Base-by-base conservation (phyloP, 2,113 vertebrate genomes). In the Glaucomys volans region DNA sequence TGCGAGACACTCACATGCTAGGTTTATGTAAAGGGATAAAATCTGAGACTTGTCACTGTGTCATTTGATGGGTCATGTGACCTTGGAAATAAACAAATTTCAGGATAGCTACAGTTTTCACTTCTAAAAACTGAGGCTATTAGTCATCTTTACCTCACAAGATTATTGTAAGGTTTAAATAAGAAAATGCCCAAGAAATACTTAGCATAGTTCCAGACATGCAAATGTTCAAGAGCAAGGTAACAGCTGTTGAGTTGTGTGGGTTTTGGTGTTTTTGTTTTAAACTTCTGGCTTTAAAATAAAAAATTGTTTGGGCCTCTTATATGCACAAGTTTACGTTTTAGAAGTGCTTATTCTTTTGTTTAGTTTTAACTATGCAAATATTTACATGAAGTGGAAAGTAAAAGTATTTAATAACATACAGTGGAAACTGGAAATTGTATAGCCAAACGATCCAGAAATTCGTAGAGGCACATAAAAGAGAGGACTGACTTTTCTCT, bases 371-470 rank as follows among this genome's bases (percentile, higher is more conserved):
- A 67, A n/a, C 50, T 24, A 37, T 50, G 30, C 74, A 28, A 90
- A 24, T 30, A 72, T 84, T 52, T 92, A 26, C 62, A 88, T 42
- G 32, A 89, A 44, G 8, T 89, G 0, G 22, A 74, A 95, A 71
- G 37, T 71, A 67, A 91, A 97, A 90, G 4, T 72, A 95, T 62
- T 89, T 28, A 87, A 59, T 66, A 76, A 54, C 77, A 77, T 47
- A 37, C 32, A 77, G 30, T n/a, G 4, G 44, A 92, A 79, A 12
- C 8, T 64, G 22, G n/a, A 44, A 85, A 35, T 4, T 59, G 8
- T 24, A 5, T 44, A 54, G n/a, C 50, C 64, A n/a, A 90, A 42
- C 7, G 26, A 79, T 82, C 3, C 3, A 69, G 40, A 66, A 57
- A 91, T 47, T 26, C 69, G 10, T 30, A 94, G 26, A 84, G 17